phyloP scores from a whole-genome alignment of 2,888 invertebrate species.

The Galerucella pusilla region DNA sequence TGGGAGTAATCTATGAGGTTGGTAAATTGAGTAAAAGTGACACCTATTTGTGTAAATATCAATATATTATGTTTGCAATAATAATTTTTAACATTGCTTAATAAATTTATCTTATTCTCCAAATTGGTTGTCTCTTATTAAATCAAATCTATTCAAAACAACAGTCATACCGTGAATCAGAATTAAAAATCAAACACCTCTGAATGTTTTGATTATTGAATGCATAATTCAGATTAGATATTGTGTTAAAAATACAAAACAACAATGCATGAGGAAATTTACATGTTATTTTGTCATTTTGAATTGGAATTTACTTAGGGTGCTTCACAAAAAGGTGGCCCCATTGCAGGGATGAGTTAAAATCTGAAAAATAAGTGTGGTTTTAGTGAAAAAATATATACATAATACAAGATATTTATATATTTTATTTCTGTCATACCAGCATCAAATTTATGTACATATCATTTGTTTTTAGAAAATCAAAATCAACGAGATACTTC shows the following conservation, averaged over 20 bases:
- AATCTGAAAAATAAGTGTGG: too few species aligned
- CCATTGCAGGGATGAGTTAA: too few species aligned
- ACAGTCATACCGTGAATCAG: background rate
- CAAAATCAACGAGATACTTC: conserved; percentile 44
- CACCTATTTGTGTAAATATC: too few species aligned
- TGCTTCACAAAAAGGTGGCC: too few species aligned
- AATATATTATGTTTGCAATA: too few species aligned
- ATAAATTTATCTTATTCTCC: too few species aligned
- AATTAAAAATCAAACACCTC: background rate
- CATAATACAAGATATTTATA: too few species aligned
- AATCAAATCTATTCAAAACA: background rate
- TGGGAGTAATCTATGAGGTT: too few species aligned
- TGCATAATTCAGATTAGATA: background rate
- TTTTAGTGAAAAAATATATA: too few species aligned
- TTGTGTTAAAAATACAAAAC: background rate
- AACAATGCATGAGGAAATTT: background rate
- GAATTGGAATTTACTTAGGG: background rate
- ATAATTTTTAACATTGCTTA: too few species aligned
- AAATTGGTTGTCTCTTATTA: background rate
- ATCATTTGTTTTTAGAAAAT: conserved; percentile 39
- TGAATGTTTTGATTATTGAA: background rate
- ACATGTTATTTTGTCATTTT: background rate
- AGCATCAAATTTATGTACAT: background rate
- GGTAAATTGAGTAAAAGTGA: too few species aligned
- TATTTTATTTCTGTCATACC: too few species aligned